Percentiles rank a stretch among this genome's conserved stretches.
Evolutionary conservation across 2,888 invertebrate genomes (phyloP).

Genomic region (Folsomia candida): DNA sequence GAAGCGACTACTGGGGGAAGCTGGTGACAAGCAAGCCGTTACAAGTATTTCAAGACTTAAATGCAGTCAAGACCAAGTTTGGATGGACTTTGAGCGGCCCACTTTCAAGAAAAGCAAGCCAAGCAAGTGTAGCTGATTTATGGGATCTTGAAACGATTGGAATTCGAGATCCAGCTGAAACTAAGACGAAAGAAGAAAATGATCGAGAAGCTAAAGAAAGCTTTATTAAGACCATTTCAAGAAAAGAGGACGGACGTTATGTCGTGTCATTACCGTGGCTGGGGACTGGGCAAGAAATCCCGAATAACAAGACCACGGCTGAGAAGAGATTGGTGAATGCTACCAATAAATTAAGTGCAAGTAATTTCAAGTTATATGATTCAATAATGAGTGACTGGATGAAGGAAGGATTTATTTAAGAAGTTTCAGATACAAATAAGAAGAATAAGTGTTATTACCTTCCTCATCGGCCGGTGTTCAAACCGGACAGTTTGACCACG

Average conservation of each 20-base stretch:
- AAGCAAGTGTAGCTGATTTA: too few relatives aligned
- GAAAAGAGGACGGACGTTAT: constrained; percentile 20
- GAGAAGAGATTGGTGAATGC: constrained; percentile 10
- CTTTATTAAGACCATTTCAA: constrained; percentile 13
- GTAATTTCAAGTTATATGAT: constrained; percentile 15
- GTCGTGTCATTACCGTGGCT: constrained; percentile 25
- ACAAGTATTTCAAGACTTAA: constrained; percentile 19
- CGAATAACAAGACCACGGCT: constrained; percentile 21
- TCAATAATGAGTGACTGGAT: constrained; percentile 25
- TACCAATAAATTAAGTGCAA: constrained; percentile 5
- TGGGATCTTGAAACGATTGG: too few relatives aligned
- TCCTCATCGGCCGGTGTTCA: constrained; percentile 42
- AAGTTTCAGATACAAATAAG: constrained; percentile 30
- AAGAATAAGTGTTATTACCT: constrained; percentile 16
- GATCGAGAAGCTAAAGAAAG: constrained; percentile 11
- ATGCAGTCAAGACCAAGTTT: constrained; percentile 27
- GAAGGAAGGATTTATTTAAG: constrained; percentile 49
- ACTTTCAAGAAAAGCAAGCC: too few relatives aligned
- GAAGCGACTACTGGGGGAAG: constrained; percentile 16
- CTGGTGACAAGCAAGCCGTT: constrained; percentile 23
- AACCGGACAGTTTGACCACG: constrained; percentile 18
- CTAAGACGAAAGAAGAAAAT: constrained; percentile 2
- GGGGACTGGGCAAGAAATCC: not conserved
- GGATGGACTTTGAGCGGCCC: too few relatives aligned
- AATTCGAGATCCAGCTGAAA: constrained; percentile 18